These are phyloP conservation scores for Patagioenas fasciata DNA, from an alignment of 2,113 vertebrate species.

Conservation along the genomic window DNA sequence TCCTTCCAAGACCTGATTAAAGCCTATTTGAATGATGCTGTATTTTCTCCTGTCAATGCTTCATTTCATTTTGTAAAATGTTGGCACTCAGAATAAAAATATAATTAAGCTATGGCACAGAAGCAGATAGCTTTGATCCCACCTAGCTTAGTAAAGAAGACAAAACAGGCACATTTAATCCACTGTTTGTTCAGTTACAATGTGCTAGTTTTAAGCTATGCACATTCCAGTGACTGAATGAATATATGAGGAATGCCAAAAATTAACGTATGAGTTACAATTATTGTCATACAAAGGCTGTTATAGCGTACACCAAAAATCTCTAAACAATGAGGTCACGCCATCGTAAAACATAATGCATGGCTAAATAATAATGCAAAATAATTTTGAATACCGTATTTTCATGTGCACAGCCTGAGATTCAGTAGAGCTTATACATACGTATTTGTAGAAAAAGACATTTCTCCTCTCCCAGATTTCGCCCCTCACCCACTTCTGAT, in stretches of 20 bases:
- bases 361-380: slow-evolving; percentile 2
- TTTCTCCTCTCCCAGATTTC: not conserved
- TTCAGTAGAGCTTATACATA: not conserved
- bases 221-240: slow-evolving; percentile 37
- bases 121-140: slow-evolving; percentile 56
- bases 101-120: slow-evolving; percentile 48
- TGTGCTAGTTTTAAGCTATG: slow-evolving; percentile 28
- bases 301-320: slow-evolving; percentile 1
- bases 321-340: slow-evolving; percentile 27
- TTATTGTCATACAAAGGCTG: slow-evolving; percentile 35
- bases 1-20: slow-evolving; percentile 54
- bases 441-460: not conserved
- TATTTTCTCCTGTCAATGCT: slow-evolving; percentile 10
- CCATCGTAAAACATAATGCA: slow-evolving; percentile 13
- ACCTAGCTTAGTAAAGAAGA: slow-evolving; percentile 56
- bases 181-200: slow-evolving; percentile 45
- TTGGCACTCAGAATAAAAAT: slow-evolving; percentile 51
- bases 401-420: not conserved
- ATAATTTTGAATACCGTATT: not conserved
- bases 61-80: slow-evolving; percentile 41
- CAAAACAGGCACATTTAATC: slow-evolving; percentile 59
- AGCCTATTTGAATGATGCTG: not conserved
- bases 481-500: not conserved
- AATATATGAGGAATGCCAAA: slow-evolving; percentile 33
- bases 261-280: slow-evolving; percentile 18